Evolutionary conservation across 53 echinoderm and acorn worm species (phyloP), one percentile per base, ranked within the genome.

Genomic region (Echinometra lucunter): DNA sequence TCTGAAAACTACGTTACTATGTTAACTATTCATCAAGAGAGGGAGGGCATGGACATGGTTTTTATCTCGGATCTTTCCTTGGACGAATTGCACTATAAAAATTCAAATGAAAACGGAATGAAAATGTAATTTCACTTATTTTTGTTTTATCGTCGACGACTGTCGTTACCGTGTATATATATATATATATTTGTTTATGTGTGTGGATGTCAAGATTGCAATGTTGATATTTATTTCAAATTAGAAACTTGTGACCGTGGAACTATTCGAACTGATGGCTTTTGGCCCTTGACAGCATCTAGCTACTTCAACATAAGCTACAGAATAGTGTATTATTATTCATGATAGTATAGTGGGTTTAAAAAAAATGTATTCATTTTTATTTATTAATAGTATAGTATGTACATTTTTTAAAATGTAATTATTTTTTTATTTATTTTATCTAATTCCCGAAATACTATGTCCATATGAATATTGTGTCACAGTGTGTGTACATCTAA

Each of bases 131-230:
- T 69, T 69, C 11, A 69, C 30, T 69, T 11, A 23, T 30, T 34
- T 69, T 69, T 69, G 78, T 78, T 17, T 78, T 38, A 78, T 35
- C n/a, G n/a, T n/a, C n/a, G n/a, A n/a, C n/a, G n/a, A n/a, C n/a
- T n/a, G n/a, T n/a, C n/a, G n/a, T n/a, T 23, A 30, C 42, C 18
- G 38, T 78, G 78, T 21, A 78, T 30, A 27, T 11, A 34, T 75
- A 40, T 75, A 18, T 49, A 83, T 49, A 12, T 85, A 28, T 85
- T 82, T 74, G 74, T 74, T 23, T 44, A 42, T 85, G 85, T 28
- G 85, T 53, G 85, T 85, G 85, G 85, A 81, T 47, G 27, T 82
- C 47, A 27, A 27, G 1, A 8, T 45, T 44, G 28, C 47, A 49
- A 82, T 38, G 19, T 78, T 18, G 23, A 78, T 19, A 78, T 37